These are phyloP conservation scores for Oncorhynchus keta DNA, from an alignment of 2,113 vertebrate species.

Conservation along the genomic window DNA sequence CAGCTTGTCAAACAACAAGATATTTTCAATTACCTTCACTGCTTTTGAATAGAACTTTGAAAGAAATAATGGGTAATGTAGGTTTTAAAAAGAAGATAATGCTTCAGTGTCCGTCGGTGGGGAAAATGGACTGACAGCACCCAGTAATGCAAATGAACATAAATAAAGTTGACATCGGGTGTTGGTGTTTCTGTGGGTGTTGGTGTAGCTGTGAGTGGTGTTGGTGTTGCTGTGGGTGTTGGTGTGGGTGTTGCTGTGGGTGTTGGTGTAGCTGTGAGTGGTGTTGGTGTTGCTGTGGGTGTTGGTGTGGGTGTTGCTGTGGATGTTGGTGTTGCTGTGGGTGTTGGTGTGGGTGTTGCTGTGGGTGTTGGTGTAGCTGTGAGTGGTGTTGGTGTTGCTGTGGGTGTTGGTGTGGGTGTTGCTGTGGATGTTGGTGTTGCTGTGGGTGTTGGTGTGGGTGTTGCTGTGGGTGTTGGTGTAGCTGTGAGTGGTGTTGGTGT, in stretches of 20 bases:
- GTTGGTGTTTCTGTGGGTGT: not conserved
- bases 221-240: not conserved
- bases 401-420: not conserved
- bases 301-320: not conserved
- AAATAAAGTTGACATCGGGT: conserved; percentile 1
- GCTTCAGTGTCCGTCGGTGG: conserved; percentile 40
- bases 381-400: too few species aligned
- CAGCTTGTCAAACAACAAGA: conserved; percentile 67
- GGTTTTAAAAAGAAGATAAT: conserved; percentile 24
- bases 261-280: not conserved
- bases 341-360: not conserved
- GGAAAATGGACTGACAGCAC: conserved; percentile 30
- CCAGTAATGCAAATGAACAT: conserved; percentile 22
- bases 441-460: not conserved
- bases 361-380: not conserved
- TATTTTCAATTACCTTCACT: conserved; percentile 61
- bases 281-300: not conserved
- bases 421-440: too few species aligned
- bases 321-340: not conserved
- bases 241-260: not conserved
- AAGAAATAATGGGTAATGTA: conserved; percentile 47
- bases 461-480: too few species aligned
- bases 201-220: not conserved
- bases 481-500: not conserved
- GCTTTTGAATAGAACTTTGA: conserved; percentile 36